Evolutionary conservation across 2,797 vertebrate genomes (phyloP), one percentile per base, ranked within the genome.

Genomic region (Poliocrania exsul): DNA sequence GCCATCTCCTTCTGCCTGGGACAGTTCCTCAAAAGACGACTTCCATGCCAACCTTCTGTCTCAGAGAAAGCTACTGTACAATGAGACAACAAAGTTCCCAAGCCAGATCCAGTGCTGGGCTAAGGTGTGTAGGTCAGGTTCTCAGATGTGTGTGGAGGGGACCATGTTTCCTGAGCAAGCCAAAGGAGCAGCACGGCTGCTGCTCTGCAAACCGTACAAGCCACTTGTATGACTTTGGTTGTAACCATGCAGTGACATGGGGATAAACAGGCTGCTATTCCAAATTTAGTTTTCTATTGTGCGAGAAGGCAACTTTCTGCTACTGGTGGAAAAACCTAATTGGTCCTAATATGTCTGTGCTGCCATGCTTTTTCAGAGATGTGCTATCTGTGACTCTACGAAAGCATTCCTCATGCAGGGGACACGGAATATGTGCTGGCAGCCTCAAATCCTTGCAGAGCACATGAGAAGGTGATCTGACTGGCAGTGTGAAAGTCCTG

Each of bases 401-500:
- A 69, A 91, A 79, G 62, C 38, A 25, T 7, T 17, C 4, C 17
- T 44, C 11, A 9, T 12, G 44, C 35, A 33, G 21, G 12, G 29
- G 7, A 10, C 19, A 29, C 2, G 7, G 64, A 66, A 15, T 38
- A 56, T 4, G 33, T 56, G 71, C 56, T 62, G 74, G 26, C 37
- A 60, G 46, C 40, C 61, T 49, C 40, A 73, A 47, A 73, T 58
- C 57, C 23, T 60, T 49, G 75, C 72, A 57, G 49, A 50, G 13
- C 51, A 80, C 1, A 9, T 7, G 3, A 85, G 29, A n/a, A 87
- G 46, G n/a, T 46, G 42, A 15, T 51, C 40, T 56, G 12, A 60
- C 40, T 0, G 0, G 17, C 12, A 33, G 4, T 11, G 9, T 73
- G 38, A 11, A 46, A 87, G 44, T 62, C 23, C 16, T 21, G 5